Base-by-base conservation (phyloP, 2,888 invertebrate genomes). In the Drosophila conformis region DNA sequence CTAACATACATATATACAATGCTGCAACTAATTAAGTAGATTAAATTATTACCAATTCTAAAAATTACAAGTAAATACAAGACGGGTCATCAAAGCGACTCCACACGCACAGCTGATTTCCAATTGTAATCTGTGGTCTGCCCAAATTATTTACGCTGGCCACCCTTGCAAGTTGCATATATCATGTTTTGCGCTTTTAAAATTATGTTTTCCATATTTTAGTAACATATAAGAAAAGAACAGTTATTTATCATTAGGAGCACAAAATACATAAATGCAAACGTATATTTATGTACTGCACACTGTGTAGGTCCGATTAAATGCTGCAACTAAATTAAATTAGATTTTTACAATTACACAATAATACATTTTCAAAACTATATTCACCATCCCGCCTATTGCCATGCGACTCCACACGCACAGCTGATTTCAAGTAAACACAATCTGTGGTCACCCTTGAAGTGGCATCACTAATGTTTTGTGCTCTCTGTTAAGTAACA, bases 51-150 rank as follows among this genome's bases (percentile, higher is more conserved):
- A 1, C 2, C 21, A 21, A 5, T 42, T 21, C 1, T 10, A 11
- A 40, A 15, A 33, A 35, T 15, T 25, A 4, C 13, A 25, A 21
- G 2, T 4, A 21, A 7, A 13, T 15, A 4, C 21, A 42, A 21
- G 1, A 5, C 0, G 11, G 21, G 35, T 35, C 4, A 13, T 35
- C 2, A 25, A 46, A 13, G 21, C 46, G 13, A 46, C 13, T 25
- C 40, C 66, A 35, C 33, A 29, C 27, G 51, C 48, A 31, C 53
- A 49, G 53, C 53, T 63, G 48, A 48, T 49, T 49, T 27, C 2
- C 5, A 21, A 25, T 13, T 18, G 1, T n/a, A 0, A 46, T 25
- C 0, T 21, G 51, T 56, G 62, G 67, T 33, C 62, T 49, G 13
- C 49, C 40, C 13, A 49, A 60, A 8, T 4, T n/a, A 21, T 11